phyloP scores from a whole-genome alignment of 2,113 vertebrate genomes.

The Anolis carolinensis region DNA sequence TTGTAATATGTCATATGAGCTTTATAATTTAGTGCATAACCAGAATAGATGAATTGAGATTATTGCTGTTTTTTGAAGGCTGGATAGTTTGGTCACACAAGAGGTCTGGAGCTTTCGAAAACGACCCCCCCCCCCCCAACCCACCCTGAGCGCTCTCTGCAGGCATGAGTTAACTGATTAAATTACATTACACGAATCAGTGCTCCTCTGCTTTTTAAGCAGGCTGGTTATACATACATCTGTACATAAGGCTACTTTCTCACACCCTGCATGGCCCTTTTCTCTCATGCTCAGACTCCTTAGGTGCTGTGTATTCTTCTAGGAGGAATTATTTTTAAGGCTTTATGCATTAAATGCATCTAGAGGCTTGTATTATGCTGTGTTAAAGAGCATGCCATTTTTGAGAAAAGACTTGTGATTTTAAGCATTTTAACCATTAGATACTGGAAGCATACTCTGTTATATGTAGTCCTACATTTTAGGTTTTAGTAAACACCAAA shows the following conservation, averaged over 20 bases:
- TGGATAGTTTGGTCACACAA: background rate
- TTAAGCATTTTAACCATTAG: too few relatives aligned
- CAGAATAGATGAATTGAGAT: background rate
- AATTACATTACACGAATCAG: constrained; percentile 60
- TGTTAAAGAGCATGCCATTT: background rate
- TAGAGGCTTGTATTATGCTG: background rate
- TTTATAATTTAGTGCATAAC: background rate
- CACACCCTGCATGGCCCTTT: background rate
- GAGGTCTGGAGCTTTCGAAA: background rate
- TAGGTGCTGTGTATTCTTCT: background rate
- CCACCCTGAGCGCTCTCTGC: background rate
- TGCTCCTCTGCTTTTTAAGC: constrained; percentile 60
- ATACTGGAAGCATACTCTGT: background rate
- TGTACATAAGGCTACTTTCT: background rate
- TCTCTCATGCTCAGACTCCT: fast-evolving
- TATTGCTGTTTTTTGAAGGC: background rate
- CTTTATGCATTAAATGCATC: background rate
- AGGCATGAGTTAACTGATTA: constrained; percentile 59
- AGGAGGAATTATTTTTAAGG: fast-evolving
- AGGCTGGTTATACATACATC: constrained; percentile 47
- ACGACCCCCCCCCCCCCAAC: fast-evolving
- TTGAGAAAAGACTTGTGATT: background rate
- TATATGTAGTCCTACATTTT: background rate
- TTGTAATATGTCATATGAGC: background rate
- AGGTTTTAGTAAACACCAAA: background rate